Conservation (phyloP, 1,140 invertebrate genomes). For the Drosophila auraria region DNA sequence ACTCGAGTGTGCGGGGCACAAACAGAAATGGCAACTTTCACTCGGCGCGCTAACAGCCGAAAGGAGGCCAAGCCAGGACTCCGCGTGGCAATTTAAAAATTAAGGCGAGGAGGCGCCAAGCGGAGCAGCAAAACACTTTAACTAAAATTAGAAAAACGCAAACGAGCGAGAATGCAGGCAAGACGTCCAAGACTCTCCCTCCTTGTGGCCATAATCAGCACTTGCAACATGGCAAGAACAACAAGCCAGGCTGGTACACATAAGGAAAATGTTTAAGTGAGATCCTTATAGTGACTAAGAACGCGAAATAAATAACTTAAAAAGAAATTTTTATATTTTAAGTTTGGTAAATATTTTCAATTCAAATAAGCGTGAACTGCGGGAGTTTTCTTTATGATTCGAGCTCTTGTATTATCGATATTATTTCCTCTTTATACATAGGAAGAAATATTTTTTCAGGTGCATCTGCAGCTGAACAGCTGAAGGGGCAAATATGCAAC, state of each 20-base stretch:
- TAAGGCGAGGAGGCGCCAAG: conserved; percentile 59
- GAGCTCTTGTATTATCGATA: too few species aligned
- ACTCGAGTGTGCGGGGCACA: conserved; percentile 32
- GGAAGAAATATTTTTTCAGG: background rate
- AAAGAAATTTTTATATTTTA: too few species aligned
- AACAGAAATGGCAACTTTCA: conserved; percentile 64
- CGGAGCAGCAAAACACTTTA: conserved; percentile 51
- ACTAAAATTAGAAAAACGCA: conserved; percentile 56
- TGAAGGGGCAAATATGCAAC: conserved; percentile 33
- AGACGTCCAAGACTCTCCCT: conserved; percentile 44
- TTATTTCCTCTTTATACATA: too few species aligned
- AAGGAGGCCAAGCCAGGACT: conserved; percentile 45
- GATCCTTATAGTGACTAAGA: too few species aligned
- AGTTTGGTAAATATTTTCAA: too few species aligned
- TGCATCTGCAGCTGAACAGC: conserved; percentile 5
- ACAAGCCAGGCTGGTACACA: conserved; percentile 15
- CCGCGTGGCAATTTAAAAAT: conserved; percentile 69
- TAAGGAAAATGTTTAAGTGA: background rate
- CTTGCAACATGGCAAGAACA: conserved; percentile 64
- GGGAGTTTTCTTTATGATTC: too few species aligned
- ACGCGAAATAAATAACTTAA: too few species aligned
- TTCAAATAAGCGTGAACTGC: too few species aligned
- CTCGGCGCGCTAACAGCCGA: conserved; percentile 52
- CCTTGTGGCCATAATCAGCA: conserved; percentile 65
- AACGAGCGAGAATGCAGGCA: conserved; percentile 57